Evolutionary conservation across 2,113 vertebrate species (phyloP), one percentile per base, ranked within the genome.

Genomic region (Physeter macrocephalus): DNA sequence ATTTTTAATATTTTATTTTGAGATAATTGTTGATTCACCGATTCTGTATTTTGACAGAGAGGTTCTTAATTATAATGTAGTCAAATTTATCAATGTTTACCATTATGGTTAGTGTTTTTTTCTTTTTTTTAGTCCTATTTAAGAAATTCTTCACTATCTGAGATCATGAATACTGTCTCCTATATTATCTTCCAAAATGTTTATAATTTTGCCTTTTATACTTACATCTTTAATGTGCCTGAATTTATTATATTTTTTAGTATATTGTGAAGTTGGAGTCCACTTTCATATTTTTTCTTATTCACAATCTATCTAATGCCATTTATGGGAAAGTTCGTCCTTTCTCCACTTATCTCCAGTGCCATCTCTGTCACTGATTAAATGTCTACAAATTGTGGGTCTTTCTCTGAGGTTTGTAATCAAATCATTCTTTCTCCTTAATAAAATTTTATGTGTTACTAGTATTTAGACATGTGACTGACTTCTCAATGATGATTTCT

Each of bases 191-290:
- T 69, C 20, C 81, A 67, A 49, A 82, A 62, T 85, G 9, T 49
- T 57, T 62, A 61, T 83, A 77, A 85, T 78, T 95, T 92, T 95
- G 62, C 11, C 84, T 77, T 84, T 89, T 89, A 84, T 71, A 46
- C 36, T 62, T 34, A 85, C 18, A 18, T 61, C 27, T 87, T 83
- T 77, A 75, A 64, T 66, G 29, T 49, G 62, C 4, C 14, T 71
- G 41, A 46, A 54, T 84, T 88, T 75, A 31, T 57, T 66, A 31
- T 39, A 39, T 36, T 84, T 89, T 92, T 78, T 43, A 66, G 3
- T 88, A 9, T 18, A 13, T 57, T 54, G 18, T 84, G 31, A 92
- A 29, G 10, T 62, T 57, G 25, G 17, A n/a, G 23, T 52, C 17
- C 21, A 91, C 21, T 91, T 81, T 75, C 36, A 83, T 34, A 2